phyloP scores from a whole-genome alignment of 2,888 invertebrate genomes.

The Suillia variegata region DNA sequence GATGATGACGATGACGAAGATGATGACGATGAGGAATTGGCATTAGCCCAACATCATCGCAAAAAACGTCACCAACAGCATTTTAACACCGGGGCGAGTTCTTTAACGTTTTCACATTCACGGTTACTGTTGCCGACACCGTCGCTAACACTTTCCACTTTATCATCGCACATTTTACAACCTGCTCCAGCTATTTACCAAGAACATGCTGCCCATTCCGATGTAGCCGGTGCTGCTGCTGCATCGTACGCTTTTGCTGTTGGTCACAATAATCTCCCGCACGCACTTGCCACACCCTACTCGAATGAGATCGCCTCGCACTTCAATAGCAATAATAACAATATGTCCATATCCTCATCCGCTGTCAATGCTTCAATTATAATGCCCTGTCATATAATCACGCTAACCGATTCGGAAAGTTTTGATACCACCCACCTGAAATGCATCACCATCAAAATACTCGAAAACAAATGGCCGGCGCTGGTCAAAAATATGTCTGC shows the following conservation, averaged over 20 bases:
- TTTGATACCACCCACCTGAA: slow-evolving; percentile 86
- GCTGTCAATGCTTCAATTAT: slow-evolving; percentile 16
- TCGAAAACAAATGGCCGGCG: slow-evolving; percentile 84
- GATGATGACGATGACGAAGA: slow-evolving; percentile 22
- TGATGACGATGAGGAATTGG: slow-evolving; percentile 5
- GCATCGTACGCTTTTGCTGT: slow-evolving; percentile 14
- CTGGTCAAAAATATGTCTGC: slow-evolving; percentile 72
- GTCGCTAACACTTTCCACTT: background rate
- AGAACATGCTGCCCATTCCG: background rate
- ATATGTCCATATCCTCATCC: background rate
- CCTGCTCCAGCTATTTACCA: too few relatives aligned
- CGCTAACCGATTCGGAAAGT: slow-evolving; percentile 78
- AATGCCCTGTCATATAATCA: slow-evolving; percentile 54
- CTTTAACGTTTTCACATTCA: too few relatives aligned
- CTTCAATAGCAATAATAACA: background rate
- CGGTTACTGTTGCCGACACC: too few relatives aligned
- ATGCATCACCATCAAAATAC: slow-evolving; percentile 81
- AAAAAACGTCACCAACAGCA: too few relatives aligned
- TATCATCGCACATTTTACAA: too few relatives aligned
- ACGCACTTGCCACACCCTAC: background rate
- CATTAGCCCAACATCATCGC: too few relatives aligned
- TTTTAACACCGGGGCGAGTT: too few relatives aligned
- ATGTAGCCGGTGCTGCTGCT: background rate
- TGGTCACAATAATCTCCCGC: slow-evolving; percentile 13
- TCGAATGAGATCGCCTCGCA: background rate